Evolutionary conservation across 2,888 invertebrate species (phyloP), one percentile per base, ranked within the genome.

Genomic region (Ectemnius lituratus): DNA sequence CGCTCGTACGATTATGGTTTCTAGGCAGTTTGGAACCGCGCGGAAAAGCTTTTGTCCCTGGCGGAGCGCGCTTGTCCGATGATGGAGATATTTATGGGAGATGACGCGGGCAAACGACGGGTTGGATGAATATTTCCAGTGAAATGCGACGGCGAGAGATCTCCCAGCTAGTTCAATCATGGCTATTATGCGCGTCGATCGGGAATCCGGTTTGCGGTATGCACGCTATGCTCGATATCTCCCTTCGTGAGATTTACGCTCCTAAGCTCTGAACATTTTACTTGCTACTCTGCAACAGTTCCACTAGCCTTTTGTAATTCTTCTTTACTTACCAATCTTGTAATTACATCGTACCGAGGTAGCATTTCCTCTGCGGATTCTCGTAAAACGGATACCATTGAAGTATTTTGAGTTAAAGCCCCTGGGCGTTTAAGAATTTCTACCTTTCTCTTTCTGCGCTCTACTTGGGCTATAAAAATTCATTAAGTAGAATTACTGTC

Each of bases 171-270:
- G 52, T 52, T 52, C 52, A 52, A 52, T 52, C 52, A 16, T 5
- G 52, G 52, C n/a, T 16, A 52, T 52, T 52, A 52, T 52, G 16
- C 16, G 52, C 52, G 52, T 16, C 16, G 52, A 52, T 52, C 52
- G 52, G 37, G 52, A 52, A 52, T 52, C 52, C 52, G 52, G 52
- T 52, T 52, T 52, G 52, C 52, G 52, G 52, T 52, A 52, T 52
- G 52, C 52, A 52, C 16, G 16, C n/a, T 52, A 52, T 16, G 52
- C 16, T 52, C 52, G 16, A 52, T 52, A 52, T 52, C 37, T 37
- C 37, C 37, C 37, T 23, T 52, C 52, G 16, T 16, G 16, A 52
- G 52, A 52, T 16, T 52, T 52, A 52, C 16, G 52, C 52, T 52
- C 0, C 5, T 13, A 16, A 16, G 52, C 52, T 16, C 11, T 1